Base-by-base conservation (phyloP, 2,888 invertebrate species). In the Patella depressa region DNA sequence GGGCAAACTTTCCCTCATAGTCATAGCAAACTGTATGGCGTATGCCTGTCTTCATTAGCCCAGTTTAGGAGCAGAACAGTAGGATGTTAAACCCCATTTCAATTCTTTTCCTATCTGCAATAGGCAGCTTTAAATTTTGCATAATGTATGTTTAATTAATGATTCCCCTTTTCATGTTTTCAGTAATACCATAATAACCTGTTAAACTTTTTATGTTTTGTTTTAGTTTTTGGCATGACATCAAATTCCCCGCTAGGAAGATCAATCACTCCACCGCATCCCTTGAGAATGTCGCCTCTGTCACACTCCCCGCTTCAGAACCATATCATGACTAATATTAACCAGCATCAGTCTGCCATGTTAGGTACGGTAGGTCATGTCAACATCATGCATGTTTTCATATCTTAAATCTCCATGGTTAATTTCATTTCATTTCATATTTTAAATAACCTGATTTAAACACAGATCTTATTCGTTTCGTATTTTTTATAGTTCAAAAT, bases 191-290 rank as follows among this genome's bases (percentile, higher is more conserved):
- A 9, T 45, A 45, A 45, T 45, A 45, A 45, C 45, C 45, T 45
- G 34, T 45, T 4, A 45, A 45, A 3, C 34, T 45, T 7, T 73
- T 17, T 53, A n/a, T 24, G 24, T 24, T 73, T 29, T 29, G 3
- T 70, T 74, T 55, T 54, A 45, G 70, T 77, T 77, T 54, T 79
- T 81, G 82, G 82, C 71, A 74, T 80, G 65, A 54, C 65, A 29
- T 59, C 76, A 69, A 59, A 72, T 34, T 79, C 81, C 17, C 81
- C 83, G 12, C 29, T 81, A 29, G 80, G 78, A 15, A 72, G 84
- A 45, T 81, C 83, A 69, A 80, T 84, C 0, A 82, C 86, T 53
- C 85, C 86, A 14, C 83, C 85, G 71, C 83, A 83, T n/a, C 77
- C 78, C 45, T 75, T 77, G 4, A 59, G 77, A 59, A 65, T 76